Evolutionary conservation across 2,113 vertebrate species (phyloP).

Genomic region (Corvus hawaiiensis): DNA sequence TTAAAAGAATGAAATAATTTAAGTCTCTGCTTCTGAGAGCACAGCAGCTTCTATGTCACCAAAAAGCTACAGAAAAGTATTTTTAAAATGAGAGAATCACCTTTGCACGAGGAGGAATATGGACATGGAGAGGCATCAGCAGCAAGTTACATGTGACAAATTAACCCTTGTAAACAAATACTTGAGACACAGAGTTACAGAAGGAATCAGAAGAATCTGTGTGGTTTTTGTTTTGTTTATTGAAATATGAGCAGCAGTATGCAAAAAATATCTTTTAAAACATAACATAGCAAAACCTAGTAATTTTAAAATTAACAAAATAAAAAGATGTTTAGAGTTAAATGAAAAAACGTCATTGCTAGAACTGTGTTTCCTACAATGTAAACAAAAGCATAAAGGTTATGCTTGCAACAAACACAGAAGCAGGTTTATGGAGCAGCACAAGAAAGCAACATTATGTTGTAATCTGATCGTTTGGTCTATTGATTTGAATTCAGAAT

Average conservation of each 20-base stretch:
- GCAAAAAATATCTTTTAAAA: slow-evolving; percentile 76
- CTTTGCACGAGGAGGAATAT: neutral
- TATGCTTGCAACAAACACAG: slow-evolving; percentile 55
- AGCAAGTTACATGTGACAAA: neutral
- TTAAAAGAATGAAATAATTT: neutral
- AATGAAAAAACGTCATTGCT: slow-evolving; percentile 59
- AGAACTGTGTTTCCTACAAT: slow-evolving; percentile 61
- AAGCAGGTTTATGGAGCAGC: slow-evolving; percentile 61
- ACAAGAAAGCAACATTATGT: slow-evolving; percentile 25
- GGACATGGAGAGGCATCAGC: neutral
- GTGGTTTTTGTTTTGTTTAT: slow-evolving; percentile 63
- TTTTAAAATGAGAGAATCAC: neutral
- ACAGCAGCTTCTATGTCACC: neutral
- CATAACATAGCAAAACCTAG: slow-evolving; percentile 70
- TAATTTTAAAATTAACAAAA: slow-evolving; percentile 62
- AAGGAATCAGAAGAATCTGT: neutral
- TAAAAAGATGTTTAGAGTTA: slow-evolving; percentile 65
- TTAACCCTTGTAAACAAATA: neutral
- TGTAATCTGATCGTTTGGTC: slow-evolving; percentile 39
- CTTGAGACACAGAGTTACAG: neutral
- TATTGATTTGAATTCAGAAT: slow-evolving; percentile 37
- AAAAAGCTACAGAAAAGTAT: neutral
- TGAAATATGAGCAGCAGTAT: slow-evolving; percentile 75
- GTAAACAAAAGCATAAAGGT: slow-evolving; percentile 66
- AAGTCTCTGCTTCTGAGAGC: neutral